Evolutionary conservation across 1,140 invertebrate species (phyloP).

Genomic region (Drosophila bipectinata): DNA sequence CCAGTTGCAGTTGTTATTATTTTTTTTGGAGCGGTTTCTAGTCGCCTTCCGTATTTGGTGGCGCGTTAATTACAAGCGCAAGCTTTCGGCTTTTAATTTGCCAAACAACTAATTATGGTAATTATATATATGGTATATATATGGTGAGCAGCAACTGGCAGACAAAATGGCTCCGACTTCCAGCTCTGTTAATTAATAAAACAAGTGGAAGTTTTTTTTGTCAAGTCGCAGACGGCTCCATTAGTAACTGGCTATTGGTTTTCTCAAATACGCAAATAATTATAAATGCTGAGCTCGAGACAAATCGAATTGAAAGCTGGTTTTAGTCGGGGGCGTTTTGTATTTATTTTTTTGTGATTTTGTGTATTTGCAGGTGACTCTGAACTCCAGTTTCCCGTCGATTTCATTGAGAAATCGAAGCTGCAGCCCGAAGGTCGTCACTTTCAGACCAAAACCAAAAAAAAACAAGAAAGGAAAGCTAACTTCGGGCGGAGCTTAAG

Average conservation of each 20-base stretch:
- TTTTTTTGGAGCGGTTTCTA: slow-evolving; percentile 7
- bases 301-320: slow-evolving; percentile 37
- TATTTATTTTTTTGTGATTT: slow-evolving; percentile 14
- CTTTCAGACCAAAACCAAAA: no score
- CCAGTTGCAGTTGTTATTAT: not conserved
- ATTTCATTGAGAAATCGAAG: slow-evolving; percentile 66
- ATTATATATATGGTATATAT: slow-evolving; percentile 48
- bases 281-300: slow-evolving; percentile 18
- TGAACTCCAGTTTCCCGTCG: slow-evolving; percentile 36
- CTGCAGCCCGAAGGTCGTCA: slow-evolving; percentile 55
- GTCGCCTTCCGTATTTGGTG: slow-evolving; percentile 26
- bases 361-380: slow-evolving; percentile 20
- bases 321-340: slow-evolving; percentile 27
- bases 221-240: slow-evolving; percentile 27
- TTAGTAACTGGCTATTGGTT: slow-evolving; percentile 41
- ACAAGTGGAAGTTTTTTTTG: slow-evolving; percentile 48
- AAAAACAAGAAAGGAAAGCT: no score
- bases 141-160: slow-evolving; percentile 20
- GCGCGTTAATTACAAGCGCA: slow-evolving; percentile 58
- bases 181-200: slow-evolving; percentile 48
- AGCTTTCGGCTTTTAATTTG: slow-evolving; percentile 56
- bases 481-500: no score
- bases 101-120: slow-evolving; percentile 68
- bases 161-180: slow-evolving; percentile 68
- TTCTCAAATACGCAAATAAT: slow-evolving; percentile 33